Percentiles rank a stretch among this genome's conserved stretches.
Conservation (phyloP, 2,113 vertebrate genomes). For the Ptyas mucosa region DNA sequence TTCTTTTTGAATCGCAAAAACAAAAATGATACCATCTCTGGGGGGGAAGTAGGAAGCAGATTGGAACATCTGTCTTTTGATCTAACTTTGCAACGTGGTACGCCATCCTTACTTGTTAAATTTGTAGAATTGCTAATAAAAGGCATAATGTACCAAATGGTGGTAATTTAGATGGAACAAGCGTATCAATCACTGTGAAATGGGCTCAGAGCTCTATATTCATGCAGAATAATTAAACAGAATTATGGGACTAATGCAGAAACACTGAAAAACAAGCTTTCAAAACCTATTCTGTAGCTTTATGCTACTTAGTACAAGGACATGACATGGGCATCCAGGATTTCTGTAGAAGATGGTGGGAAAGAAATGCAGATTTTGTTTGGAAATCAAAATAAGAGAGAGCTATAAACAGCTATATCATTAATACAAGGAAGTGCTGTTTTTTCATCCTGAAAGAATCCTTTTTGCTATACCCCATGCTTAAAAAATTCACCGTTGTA, state of each 20-base stretch:
- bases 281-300: slow-evolving; percentile 39
- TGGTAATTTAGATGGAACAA: slow-evolving; percentile 62
- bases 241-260: slow-evolving; percentile 42
- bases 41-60: slow-evolving; percentile 26
- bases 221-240: slow-evolving; percentile 57
- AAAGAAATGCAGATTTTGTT: not conserved
- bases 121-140: slow-evolving; percentile 61
- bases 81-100: slow-evolving; percentile 38
- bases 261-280: slow-evolving; percentile 49
- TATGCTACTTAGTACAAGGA: slow-evolving; percentile 46
- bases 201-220: slow-evolving; percentile 57
- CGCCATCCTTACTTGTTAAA: slow-evolving; percentile 51
- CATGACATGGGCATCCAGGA: slow-evolving; percentile 45
- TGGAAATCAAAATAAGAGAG: not conserved
- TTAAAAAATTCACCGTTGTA: not conserved
- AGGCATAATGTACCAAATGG: slow-evolving; percentile 57
- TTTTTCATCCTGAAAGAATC: not conserved
- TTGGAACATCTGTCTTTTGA: slow-evolving; percentile 46
- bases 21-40: slow-evolving; percentile 30
- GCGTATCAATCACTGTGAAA: slow-evolving; percentile 52
- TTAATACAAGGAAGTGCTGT: not conserved
- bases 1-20: slow-evolving; percentile 44
- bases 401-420: not conserved
- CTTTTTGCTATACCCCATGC: not conserved
- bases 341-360: slow-evolving; percentile 44